Evolutionary conservation across 2,797 vertebrate genomes (phyloP), one percentile per base, ranked within the genome.

Genomic region (Cynodonichthys magdalenae): DNA sequence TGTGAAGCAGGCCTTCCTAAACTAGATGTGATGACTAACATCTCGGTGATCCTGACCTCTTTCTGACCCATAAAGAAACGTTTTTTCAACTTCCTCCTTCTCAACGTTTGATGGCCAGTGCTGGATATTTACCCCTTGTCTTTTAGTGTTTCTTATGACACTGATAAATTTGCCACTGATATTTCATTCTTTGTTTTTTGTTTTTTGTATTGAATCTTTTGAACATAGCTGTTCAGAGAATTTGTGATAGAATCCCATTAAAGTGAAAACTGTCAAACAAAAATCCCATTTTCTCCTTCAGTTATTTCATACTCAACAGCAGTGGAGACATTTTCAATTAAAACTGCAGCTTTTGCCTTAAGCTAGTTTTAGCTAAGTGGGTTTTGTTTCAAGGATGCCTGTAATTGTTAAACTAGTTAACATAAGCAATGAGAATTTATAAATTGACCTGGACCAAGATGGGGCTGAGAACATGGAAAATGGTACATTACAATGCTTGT

Each of bases 221-320:
- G 63, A 81, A 72, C 59, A 59, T 45, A 44, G 66, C 80, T 79
- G 57, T 69, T 73, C 28, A 71, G 65, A 71, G 60, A 87, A 80
- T 77, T 77, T 72, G 70, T 87, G 78, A 81, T 71, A 77, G 81
- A 66, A 73, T 81, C 62, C 73, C 15, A 42, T 69, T 60, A 66
- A 65, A 69, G 73, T 74, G 80, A 73, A 75, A 75, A 66, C 45
- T 19, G 48, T 75, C 68, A 65, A 56, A 71, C 60, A 59, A 71
- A 82, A 77, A 78, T 74, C 73, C 71, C 48, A 87, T 89, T 92
- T 89, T 85, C 81, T 86, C 79, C 79, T 87, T 52, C 60, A 87
- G 45, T 63, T 80, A 66, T 74, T 87, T 83, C 81, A 78, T 70
- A 83, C 66, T 80, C 77, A 74, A 74, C 64, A 70, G 76, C 80